phyloP scores from a whole-genome alignment of 2,797 vertebrate genomes.

The Denticeps clupeoides region DNA sequence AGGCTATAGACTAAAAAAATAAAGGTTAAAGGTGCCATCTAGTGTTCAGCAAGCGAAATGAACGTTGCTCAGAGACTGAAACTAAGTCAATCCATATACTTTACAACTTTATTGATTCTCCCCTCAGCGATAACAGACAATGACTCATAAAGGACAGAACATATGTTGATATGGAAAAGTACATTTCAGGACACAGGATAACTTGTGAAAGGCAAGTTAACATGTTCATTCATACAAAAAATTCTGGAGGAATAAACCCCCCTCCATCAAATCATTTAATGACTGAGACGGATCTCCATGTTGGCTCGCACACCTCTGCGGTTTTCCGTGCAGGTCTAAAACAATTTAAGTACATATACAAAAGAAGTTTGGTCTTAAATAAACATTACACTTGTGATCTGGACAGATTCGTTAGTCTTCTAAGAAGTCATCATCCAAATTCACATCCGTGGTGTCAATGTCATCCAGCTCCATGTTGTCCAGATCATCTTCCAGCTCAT shows the following conservation, averaged over 20 bases:
- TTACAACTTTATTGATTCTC: background rate
- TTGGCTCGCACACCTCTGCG: too few species aligned
- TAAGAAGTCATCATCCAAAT: constrained; percentile 91
- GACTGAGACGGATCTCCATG: too few species aligned
- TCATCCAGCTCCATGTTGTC: constrained; percentile 96
- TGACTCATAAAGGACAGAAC: background rate
- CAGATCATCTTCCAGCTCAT: constrained; percentile 87
- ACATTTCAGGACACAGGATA: constrained; percentile 17
- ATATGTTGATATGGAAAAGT: background rate
- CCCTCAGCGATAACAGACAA: background rate
- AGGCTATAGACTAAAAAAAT: too few species aligned
- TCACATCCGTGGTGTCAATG: constrained; percentile 92
- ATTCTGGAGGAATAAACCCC: background rate
- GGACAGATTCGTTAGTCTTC: constrained; percentile 66
- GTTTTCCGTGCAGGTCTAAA: constrained; percentile 28
- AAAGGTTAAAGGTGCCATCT: too few species aligned
- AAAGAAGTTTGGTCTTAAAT: constrained; percentile 61
- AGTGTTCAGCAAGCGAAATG: too few species aligned
- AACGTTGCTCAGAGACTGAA: too few species aligned
- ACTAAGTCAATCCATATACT: too few species aligned
- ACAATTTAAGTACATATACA: constrained; percentile 51
- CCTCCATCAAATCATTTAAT: too few species aligned
- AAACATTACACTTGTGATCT: constrained; percentile 15
- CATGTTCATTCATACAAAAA: background rate
- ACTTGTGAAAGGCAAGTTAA: constrained; percentile 15